phyloP scores from a whole-genome alignment of 2,888 invertebrate genomes.

The Himalopsyche anomala region DNA sequence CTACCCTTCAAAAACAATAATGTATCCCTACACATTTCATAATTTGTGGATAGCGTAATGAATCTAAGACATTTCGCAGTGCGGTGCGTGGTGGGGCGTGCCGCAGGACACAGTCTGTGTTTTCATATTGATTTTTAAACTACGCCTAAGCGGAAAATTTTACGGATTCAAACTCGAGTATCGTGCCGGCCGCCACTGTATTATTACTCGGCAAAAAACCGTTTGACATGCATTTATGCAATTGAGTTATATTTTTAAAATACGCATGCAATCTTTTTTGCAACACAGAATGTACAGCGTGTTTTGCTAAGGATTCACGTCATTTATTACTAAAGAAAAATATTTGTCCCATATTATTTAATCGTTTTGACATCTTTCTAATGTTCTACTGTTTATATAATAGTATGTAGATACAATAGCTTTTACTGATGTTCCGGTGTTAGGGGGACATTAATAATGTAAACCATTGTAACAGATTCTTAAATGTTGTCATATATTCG shows the following conservation, averaged over 20 bases:
- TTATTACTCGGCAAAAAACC: not conserved
- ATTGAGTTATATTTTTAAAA: not conserved
- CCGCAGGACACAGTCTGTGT: slow-evolving; percentile 18
- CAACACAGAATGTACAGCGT: not conserved
- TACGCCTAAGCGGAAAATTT: not conserved
- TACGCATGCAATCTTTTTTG: not conserved
- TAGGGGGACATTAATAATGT: too few relatives aligned
- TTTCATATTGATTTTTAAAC: slow-evolving; percentile 24
- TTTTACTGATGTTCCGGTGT: too few relatives aligned
- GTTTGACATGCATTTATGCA: not conserved
- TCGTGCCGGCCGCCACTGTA: not conserved
- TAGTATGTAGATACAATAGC: too few relatives aligned
- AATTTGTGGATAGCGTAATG: too few relatives aligned
- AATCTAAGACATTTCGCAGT: not conserved
- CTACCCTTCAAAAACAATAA: too few relatives aligned
- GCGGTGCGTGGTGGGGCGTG: slow-evolving; percentile 32
- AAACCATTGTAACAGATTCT: too few relatives aligned
- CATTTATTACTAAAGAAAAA: not conserved
- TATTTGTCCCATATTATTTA: not conserved
- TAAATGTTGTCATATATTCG: too few relatives aligned
- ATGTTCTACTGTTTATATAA: too few relatives aligned
- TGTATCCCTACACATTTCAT: too few relatives aligned
- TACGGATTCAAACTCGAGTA: not conserved
- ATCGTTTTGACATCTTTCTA: not conserved
- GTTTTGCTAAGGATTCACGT: not conserved